Evolutionary conservation across 1,140 invertebrate genomes (phyloP), one percentile per base, ranked within the genome.

Genomic region (Anagrus nilaparvatae): DNA sequence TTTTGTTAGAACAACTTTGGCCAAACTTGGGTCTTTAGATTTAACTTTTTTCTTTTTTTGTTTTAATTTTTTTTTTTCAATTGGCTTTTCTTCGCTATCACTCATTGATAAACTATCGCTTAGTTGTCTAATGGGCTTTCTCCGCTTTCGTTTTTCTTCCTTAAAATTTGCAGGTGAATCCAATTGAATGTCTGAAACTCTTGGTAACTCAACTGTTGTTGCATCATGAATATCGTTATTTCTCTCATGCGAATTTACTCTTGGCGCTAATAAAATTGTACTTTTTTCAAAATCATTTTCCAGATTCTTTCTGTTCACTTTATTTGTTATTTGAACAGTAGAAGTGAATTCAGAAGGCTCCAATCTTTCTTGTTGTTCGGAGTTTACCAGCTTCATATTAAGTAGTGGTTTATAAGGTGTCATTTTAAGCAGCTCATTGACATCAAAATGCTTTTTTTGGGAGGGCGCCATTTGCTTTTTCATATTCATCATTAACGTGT

Each of bases 1-100:
- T 42, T 63, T 63, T 23, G 56, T 45, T 10, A 61, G 44, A 7
- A 63, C 55, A 19, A 63, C 60, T 36, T 59, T 63, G 7, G 46
- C 60, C 3, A 47, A 9, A 13, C 53, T 59, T 7, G 59, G 59
- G 37, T 63, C 59, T 37, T 50, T 54, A 21, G 29, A 31, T 1
- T 46, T 38, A 13, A 50, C 25, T 28, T 14, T 38, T 38, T 47
- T 8, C 13, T 28, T 39, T 1, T 23, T 1, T 16, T 31, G 31
- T 12, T 32, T 27, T 4, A 17, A 21, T 34, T 33, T 18, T 2
- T 31, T 31, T 24, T 49, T 37, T 37, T 25, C 21, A 3, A 4
- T 17, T n/a, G 10, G 14, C 18, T 20, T 10, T 10, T 19, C 13
- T 7, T 18, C 19, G 14, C 4, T n/a, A 1, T 40, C 24, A 17